Base-by-base conservation (phyloP, 2,113 vertebrate species). In the Cisticola juncidis region DNA sequence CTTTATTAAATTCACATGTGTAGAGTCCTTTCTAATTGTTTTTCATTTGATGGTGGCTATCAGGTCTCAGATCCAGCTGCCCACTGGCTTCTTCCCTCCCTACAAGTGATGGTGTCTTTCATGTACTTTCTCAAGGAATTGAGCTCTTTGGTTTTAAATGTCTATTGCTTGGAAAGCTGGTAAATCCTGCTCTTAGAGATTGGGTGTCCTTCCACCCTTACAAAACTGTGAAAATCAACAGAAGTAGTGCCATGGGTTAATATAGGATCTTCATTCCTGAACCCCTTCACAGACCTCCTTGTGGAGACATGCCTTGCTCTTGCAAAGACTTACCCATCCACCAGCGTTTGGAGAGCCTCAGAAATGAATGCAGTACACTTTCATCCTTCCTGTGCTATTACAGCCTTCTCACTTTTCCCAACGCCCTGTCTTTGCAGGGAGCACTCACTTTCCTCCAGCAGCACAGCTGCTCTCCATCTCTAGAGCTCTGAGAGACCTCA, bases 81-180 rank as follows among this genome's bases (percentile, higher is more conserved):
- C 40, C 13, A 16, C 21, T 83, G 53, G 2, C 11, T 86, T 44
- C 28, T 83, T 86, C 45, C 3, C 6, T n/a, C 6, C 25, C 14
- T 61, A 25, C 3, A 42, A 29, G 10, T 24, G 16, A 57, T 20
- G 5, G 2, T 66, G 45, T 28, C 10, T 48, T 60, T 33, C 9
- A 19, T 28, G 64, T 26, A 13, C 24, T 36, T 58, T 81, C 12
- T 28, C 29, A 33, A 50, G 35, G 18, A 79, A 44, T n/a, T 60
- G 79, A 48, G 12, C 0, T 88, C 20, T 4, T 69, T 65, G 5
- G 35, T 36, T 69, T 44, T 28, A 50, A 4, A 12, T 3, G 7
- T 6, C 8, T 45, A 5, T 38, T 60, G 9, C 36, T 40, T 0
- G 1, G 21, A 70, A 16, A 66, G 5, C 23, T 42, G 8, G 1